A percentile compares a stretch with the other conserved stretches of the same genome.
Evolutionary conservation across 2,888 invertebrate genomes (phyloP).

Genomic region (Hylaea fasciaria): DNA sequence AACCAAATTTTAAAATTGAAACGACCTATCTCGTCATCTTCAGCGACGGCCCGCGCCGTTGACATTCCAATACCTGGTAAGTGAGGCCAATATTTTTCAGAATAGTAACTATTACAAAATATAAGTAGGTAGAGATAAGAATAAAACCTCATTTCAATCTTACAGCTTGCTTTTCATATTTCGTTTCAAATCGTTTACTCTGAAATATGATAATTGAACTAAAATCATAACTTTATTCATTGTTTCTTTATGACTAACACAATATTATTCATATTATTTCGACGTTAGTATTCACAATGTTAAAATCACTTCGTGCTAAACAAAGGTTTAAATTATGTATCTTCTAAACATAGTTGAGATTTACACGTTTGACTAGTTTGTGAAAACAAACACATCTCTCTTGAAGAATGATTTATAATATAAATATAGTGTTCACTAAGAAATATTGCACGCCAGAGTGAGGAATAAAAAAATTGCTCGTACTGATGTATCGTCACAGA

Average conservation of each 20-base stretch:
- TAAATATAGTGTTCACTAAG: background rate
- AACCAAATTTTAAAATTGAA: too few species aligned
- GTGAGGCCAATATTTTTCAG: too few species aligned
- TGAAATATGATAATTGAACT: constrained; percentile 4
- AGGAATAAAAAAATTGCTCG: background rate
- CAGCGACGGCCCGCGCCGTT: too few species aligned
- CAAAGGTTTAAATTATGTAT: constrained; percentile 45
- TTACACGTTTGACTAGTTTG: constrained; percentile 39
- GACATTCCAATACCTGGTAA: too few species aligned
- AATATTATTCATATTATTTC: constrained; percentile 9
- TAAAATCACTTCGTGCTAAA: constrained; percentile 36
- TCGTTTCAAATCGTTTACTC: background rate
- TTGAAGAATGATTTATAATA: too few species aligned
- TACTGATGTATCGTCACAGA: too few species aligned
- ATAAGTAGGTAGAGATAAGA: too few species aligned
- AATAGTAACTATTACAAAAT: too few species aligned
- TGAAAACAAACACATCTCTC: constrained; percentile 43
- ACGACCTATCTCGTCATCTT: too few species aligned
- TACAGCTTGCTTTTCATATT: too few species aligned
- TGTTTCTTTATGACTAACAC: background rate
- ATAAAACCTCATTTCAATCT: too few species aligned
- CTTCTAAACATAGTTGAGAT: constrained; percentile 39
- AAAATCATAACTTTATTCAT: background rate
- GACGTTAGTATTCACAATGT: constrained; percentile 20
- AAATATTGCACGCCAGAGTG: constrained; percentile 10